phyloP scores from a whole-genome alignment of 2,888 invertebrate genomes.

The Agrochola lychnidis region DNA sequence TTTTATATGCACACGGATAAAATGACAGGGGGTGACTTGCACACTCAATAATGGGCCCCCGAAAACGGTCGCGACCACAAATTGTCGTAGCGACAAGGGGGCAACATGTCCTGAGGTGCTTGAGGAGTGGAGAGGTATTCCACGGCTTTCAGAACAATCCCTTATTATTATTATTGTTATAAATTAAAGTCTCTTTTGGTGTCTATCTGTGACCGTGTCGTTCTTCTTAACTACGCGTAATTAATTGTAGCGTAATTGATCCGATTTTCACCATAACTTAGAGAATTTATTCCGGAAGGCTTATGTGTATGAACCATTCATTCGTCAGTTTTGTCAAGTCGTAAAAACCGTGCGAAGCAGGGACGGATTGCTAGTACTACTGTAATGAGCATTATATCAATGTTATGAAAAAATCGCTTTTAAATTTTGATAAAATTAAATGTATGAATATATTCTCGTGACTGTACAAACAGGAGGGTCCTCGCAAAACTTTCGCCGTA shows the following conservation, averaged over 20 bases:
- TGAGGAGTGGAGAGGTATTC: too few relatives aligned
- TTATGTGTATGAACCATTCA: neutral
- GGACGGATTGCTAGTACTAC: neutral
- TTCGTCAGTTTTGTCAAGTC: neutral
- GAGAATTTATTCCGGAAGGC: neutral
- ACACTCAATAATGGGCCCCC: too few relatives aligned
- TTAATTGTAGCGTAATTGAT: too few relatives aligned
- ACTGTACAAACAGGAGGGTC: constrained; percentile 24
- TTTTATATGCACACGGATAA: too few relatives aligned
- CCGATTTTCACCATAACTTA: neutral
- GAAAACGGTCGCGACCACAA: too few relatives aligned
- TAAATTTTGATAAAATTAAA: too few relatives aligned
- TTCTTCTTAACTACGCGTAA: neutral
- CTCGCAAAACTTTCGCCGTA: constrained; percentile 46
- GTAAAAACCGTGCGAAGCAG: neutral
- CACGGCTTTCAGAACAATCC: too few relatives aligned
- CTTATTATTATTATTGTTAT: too few relatives aligned
- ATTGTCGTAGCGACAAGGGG: too few relatives aligned
- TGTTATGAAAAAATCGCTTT: neutral
- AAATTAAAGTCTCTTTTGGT: neutral
- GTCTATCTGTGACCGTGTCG: neutral
- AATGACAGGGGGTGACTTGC: too few relatives aligned
- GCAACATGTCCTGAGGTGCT: too few relatives aligned
- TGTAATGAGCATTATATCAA: neutral
- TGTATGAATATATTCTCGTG: too few relatives aligned